These are phyloP conservation scores for Chionomys nivalis DNA, from an alignment of 2,113 vertebrate species.

Conservation along the genomic window DNA sequence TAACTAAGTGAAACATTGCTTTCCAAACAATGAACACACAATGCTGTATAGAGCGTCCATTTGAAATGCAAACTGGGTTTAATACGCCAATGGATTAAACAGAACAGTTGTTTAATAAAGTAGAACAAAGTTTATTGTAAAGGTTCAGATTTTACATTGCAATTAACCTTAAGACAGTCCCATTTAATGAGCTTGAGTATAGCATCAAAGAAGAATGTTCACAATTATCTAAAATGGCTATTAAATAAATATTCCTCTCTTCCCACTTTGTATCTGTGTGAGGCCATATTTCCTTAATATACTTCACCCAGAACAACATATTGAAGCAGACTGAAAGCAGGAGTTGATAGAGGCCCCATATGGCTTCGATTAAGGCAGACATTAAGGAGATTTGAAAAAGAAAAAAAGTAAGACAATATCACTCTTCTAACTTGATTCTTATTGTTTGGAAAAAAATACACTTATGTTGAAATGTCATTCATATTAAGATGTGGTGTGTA, in stretches of 20 bases:
- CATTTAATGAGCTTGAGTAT: background rate
- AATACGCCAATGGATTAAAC: background rate
- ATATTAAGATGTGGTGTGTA: background rate
- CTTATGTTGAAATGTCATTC: background rate
- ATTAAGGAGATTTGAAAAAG: slow-evolving; percentile 65
- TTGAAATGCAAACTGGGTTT: background rate
- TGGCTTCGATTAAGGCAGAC: slow-evolving; percentile 60
- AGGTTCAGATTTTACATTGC: background rate
- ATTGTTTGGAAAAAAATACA: background rate
- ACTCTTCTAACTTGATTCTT: slow-evolving; percentile 31
- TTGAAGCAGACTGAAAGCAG: slow-evolving; percentile 70
- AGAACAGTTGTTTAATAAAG: background rate
- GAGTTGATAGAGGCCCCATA: slow-evolving; percentile 30
- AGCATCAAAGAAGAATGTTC: slow-evolving; percentile 15
- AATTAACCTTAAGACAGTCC: slow-evolving; percentile 4
- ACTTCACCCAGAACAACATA: slow-evolving; percentile 41
- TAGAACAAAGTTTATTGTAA: background rate
- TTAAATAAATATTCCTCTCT: background rate
- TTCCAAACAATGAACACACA: background rate
- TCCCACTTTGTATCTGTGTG: slow-evolving; percentile 26
- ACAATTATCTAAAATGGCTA: background rate
- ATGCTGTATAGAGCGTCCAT: background rate
- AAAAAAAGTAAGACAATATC: slow-evolving; percentile 49
- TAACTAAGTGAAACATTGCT: background rate
- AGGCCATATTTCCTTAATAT: slow-evolving; percentile 39